A percentile compares a stretch with the other conserved stretches of the same genome.
phyloP scores from a whole-genome alignment of 2,797 vertebrate genomes.

The Rhodeus uyekii region DNA sequence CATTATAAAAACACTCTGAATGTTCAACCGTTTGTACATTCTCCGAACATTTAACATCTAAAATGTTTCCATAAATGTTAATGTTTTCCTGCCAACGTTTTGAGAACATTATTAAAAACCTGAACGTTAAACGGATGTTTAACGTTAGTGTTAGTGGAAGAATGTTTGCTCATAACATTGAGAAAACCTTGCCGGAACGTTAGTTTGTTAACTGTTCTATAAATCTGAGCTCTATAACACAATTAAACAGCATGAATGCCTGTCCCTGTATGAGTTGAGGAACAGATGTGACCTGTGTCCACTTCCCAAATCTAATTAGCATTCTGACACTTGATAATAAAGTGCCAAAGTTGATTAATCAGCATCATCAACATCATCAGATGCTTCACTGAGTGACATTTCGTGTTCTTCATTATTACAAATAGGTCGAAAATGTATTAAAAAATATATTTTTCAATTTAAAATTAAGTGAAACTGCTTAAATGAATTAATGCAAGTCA shows the following conservation, averaged over 20 bases:
- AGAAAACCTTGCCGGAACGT: no score
- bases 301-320: conserved; percentile 44
- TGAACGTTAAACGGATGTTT: not conserved
- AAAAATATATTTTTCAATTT: not conserved
- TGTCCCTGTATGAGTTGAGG: conserved; percentile 1
- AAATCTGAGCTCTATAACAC: not conserved
- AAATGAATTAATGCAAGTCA: not conserved
- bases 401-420: not conserved
- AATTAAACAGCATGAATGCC: no score
- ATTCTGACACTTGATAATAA: conserved; percentile 43
- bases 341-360: conserved; percentile 30
- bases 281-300: conserved; percentile 44
- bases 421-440: no score
- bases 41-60: not conserved
- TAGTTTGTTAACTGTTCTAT: not conserved
- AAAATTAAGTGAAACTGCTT: not conserved
- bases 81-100: no score
- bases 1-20: no score
- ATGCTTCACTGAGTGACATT: conserved; percentile 10
- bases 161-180: not conserved
- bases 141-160: not conserved
- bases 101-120: not conserved
- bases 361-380: conserved; percentile 18
- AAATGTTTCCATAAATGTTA: no score
- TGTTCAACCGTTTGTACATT: no score